phyloP scores from a whole-genome alignment of 2,113 vertebrate species.

The Leucopternis melanops region DNA sequence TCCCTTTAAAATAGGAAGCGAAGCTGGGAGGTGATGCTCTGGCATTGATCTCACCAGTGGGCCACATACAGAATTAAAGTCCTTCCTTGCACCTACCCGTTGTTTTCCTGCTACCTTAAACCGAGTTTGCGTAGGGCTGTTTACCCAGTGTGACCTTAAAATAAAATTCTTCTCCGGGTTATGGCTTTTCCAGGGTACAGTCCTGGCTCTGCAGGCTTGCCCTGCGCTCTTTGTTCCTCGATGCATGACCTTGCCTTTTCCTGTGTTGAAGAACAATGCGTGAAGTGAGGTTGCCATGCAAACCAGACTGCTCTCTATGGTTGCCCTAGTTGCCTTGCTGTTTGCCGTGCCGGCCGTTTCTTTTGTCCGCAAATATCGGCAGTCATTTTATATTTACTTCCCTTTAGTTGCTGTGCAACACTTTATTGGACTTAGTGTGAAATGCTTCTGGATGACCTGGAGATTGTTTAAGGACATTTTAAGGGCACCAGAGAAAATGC shows the following conservation, averaged over 20 bases:
- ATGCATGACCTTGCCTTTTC: neutral
- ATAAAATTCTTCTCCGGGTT: neutral
- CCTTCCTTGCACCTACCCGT: neutral
- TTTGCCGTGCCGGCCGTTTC: rapidly evolving
- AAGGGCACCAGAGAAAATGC: neutral
- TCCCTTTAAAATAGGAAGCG: rapidly evolving
- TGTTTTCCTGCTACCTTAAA: neutral
- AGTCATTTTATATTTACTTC: neutral
- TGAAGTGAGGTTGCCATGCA: neutral
- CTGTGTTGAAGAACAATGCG: neutral
- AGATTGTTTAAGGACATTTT: neutral
- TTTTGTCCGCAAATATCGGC: neutral
- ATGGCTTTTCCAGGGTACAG: neutral
- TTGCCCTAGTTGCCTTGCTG: neutral
- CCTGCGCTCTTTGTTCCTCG: neutral
- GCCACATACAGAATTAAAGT: neutral
- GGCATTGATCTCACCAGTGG: neutral
- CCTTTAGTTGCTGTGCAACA: neutral
- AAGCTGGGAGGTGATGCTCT: neutral
- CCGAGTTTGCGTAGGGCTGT: neutral
- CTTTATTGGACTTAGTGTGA: neutral
- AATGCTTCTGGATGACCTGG: neutral
- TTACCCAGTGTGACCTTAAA: neutral
- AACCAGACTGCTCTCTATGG: neutral
- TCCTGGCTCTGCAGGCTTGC: neutral